A percentile compares a stretch with the other conserved stretches of the same genome.
Conservation (phyloP, 2,888 invertebrate species). For the Aquatica leii region DNA sequence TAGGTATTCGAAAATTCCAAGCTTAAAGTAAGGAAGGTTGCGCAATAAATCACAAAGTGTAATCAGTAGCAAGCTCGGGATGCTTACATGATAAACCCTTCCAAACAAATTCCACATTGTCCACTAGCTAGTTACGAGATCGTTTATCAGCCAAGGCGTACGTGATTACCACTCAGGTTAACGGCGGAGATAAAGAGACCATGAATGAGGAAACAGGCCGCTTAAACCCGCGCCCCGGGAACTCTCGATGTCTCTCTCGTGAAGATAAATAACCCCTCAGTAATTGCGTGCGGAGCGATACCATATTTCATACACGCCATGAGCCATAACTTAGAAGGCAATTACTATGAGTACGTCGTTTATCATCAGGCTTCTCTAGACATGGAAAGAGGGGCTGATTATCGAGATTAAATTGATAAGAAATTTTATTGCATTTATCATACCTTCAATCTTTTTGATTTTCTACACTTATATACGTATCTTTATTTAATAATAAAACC, state of each 20-base stretch:
- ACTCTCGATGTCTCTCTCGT: slow-evolving; percentile 49
- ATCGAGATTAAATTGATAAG: slow-evolving; percentile 59
- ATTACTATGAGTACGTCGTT: slow-evolving; percentile 69
- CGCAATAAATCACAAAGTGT: slow-evolving; percentile 48
- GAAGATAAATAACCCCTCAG: slow-evolving; percentile 65
- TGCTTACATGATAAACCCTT: slow-evolving; percentile 56
- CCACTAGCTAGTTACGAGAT: slow-evolving; percentile 54
- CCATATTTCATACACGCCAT: slow-evolving; percentile 68
- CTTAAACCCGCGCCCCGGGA: slow-evolving; percentile 48
- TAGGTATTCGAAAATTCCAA: slow-evolving; percentile 13
- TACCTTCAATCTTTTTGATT: slow-evolving; percentile 44
- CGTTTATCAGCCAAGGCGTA: slow-evolving; percentile 49
- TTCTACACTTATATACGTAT: slow-evolving; percentile 19
- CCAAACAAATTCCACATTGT: slow-evolving; percentile 58
- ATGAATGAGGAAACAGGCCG: slow-evolving; percentile 55
- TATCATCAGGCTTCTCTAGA: slow-evolving; percentile 61
- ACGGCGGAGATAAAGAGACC: slow-evolving; percentile 53
- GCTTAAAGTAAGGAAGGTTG: slow-evolving; percentile 34
- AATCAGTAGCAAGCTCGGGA: slow-evolving; percentile 50
- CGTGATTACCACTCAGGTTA: slow-evolving; percentile 38
- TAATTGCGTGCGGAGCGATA: slow-evolving; percentile 68
- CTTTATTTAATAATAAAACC: slow-evolving; percentile 20
- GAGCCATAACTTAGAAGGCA: slow-evolving; percentile 68
- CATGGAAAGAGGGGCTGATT: slow-evolving; percentile 55
- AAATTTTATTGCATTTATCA: slow-evolving; percentile 51